Evolutionary conservation across 1,140 invertebrate species (phyloP), one percentile per base, ranked within the genome.

Genomic region (Cyclina sinensis): DNA sequence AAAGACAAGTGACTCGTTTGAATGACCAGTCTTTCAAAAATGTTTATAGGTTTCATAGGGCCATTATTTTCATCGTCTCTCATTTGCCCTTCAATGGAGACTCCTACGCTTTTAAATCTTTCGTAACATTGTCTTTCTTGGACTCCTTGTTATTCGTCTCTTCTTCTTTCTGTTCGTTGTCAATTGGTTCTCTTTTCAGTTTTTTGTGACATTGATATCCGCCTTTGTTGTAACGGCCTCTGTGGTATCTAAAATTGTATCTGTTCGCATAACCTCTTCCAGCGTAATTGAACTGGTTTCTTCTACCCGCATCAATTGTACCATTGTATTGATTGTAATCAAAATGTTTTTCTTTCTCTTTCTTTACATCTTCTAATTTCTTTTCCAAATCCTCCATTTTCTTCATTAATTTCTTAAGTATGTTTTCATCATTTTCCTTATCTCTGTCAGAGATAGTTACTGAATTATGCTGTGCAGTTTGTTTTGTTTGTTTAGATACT

Each of bases 71-170:
- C 14, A n/a, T n/a, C n/a, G n/a, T n/a, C n/a, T n/a, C n/a, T n/a
- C n/a, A n/a, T n/a, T n/a, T 70, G 65, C 65, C 65, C 65, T 70
- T 37, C 65, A 70, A 70, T 70, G 30, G 65, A 70, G 65, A 70
- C 65, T 37, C 21, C 65, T 70, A 12, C 1, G 9, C 32, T 1
- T 70, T 70, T 39, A 70, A 70, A 70, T 37, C 24, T 2, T 37
- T 70, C 32, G 14, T 70, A 4, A 9, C 11, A 1, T 27, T 70
- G 2, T 37, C 27, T 16, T 21, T 27, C 18, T 16, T 4, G 16
- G 27, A 30, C 5, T 12, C 16, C n/a, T 27, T 65, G 14, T 30
- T 24, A 4, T 14, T 65, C 16, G 4, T 12, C 30, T 7, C n/a
- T 65, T 12, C 30, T 3, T 70, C 14, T 70, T 27, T 1, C 37